Base-by-base conservation (phyloP, 2,888 invertebrate genomes). In the Panopea generosa region DNA sequence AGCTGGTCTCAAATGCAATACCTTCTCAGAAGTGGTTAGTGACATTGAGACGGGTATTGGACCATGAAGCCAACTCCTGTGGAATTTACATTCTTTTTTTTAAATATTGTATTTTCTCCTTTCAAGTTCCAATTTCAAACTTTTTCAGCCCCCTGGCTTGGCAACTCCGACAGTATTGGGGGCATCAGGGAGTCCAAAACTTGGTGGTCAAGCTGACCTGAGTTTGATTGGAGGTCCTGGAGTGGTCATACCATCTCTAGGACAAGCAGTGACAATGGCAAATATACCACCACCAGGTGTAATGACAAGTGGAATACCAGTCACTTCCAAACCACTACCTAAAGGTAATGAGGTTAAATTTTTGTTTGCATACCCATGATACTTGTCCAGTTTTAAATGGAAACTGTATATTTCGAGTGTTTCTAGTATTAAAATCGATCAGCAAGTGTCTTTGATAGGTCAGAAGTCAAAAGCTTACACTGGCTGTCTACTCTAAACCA, bases 131-230 rank as follows among this genome's bases (percentile, higher is more conserved):
- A n/a, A 33, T 33, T 33, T 33, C 6, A 7, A 11, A 7, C 33
- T 33, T 7, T 70, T 80, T 4, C 74, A 89, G 89, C 87, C 87
- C 45, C 90, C 90, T 16, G 90, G 91, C 27, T 76, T 88, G 9
- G 89, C 88, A n/a, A 83, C 85, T 53, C 89, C 90, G 0, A 84
- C 86, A 20, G 66, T 81, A 20, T 75, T 89, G 18, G 88, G 88
- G 24, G 59, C 27, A 11, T 50, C 67, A n/a, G 47, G 50, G 18
- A 73, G 63, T 57, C 68, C 66, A 14, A 53, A 56, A 27, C 61
- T 73, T 14, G 75, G 79, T 2, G 20, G 22, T 7, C 67, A 71
- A 53, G 55, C 61, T 11, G 75, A 74, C 43, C 38, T 72, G 18
- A 56, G 63, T 18, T 27, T 68, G 38, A 52, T 76, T 18, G 75